Percentiles rank a stretch among this genome's conserved stretches.
These are phyloP conservation scores for Scaptomyza caliginosa DNA, from an alignment of 2,888 invertebrate genomes.

Conservation along the genomic window DNA sequence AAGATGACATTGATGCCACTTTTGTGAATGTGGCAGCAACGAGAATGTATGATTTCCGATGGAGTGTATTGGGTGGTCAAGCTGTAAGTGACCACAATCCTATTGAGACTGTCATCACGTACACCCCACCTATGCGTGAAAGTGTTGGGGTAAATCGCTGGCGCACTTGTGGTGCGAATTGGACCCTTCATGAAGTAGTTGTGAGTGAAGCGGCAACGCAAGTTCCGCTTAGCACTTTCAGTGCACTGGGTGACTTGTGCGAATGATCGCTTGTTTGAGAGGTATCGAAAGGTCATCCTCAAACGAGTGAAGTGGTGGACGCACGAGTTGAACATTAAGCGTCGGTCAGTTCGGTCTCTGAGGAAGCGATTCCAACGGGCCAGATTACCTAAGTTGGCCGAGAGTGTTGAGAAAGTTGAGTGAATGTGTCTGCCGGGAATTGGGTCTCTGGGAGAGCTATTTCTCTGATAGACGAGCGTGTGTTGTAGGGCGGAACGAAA, in stretches of 20 bases:
- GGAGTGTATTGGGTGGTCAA: slow-evolving; percentile 3
- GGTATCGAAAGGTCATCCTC: background rate
- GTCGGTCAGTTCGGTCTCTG: background rate
- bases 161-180: slow-evolving; percentile 1
- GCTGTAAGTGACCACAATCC: slow-evolving; percentile 8
- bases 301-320: slow-evolving; percentile 17
- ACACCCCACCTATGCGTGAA: background rate
- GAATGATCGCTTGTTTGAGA: background rate
- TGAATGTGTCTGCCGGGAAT: background rate
- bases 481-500: background rate
- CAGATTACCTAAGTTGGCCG: background rate
- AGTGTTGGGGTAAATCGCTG: background rate
- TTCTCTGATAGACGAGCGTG: background rate
- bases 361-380: slow-evolving; percentile 17
- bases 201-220: background rate
- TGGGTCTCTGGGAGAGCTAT: background rate
- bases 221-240: too few relatives aligned
- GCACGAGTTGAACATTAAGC: slow-evolving; percentile 2
- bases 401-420: background rate
- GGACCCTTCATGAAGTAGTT: background rate
- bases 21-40: background rate
- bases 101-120: background rate
- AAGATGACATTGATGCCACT: background rate
- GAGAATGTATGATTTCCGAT: too few relatives aligned
- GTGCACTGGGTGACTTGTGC: too few relatives aligned